These are phyloP conservation scores for Trichonephila clavata DNA, from an alignment of 1,140 invertebrate genomes.

Conservation along the genomic window DNA sequence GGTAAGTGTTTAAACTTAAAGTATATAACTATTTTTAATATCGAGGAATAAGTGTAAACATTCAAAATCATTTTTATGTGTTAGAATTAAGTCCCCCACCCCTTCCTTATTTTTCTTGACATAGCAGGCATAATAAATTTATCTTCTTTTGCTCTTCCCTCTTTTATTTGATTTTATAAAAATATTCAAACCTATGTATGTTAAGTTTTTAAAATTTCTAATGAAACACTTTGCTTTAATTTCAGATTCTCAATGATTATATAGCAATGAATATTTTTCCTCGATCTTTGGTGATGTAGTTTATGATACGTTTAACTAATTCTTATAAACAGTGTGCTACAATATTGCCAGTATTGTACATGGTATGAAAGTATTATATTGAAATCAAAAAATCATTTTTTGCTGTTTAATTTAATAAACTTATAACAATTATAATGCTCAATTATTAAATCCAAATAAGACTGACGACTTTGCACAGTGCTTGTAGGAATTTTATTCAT, in stretches of 20 bases:
- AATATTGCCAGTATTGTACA: slow-evolving; percentile 30
- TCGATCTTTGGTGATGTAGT: slow-evolving; percentile 76
- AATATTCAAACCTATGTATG: too few relatives aligned
- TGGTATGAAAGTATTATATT: slow-evolving; percentile 26
- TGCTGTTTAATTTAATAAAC: neutral
- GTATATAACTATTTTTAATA: too few relatives aligned
- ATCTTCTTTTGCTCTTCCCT: too few relatives aligned
- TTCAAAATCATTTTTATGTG: too few relatives aligned
- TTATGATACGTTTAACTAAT: neutral
- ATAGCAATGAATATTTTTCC: slow-evolving; percentile 80
- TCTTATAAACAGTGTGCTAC: neutral
- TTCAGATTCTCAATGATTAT: slow-evolving; percentile 80
- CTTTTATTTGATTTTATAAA: too few relatives aligned
- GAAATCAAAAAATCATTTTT: slow-evolving; percentile 30
- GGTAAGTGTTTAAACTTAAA: too few relatives aligned
- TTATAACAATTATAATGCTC: neutral
- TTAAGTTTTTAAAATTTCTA: neutral
- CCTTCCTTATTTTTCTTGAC: too few relatives aligned
- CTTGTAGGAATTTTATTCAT: neutral
- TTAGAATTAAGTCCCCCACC: too few relatives aligned
- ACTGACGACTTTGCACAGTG: neutral
- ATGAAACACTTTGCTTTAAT: slow-evolving; percentile 44
- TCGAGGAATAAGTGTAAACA: too few relatives aligned
- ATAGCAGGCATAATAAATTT: too few relatives aligned
- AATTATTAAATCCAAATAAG: neutral